Conservation (phyloP, 2,888 invertebrate genomes). For the Drosophila algonquin region DNA sequence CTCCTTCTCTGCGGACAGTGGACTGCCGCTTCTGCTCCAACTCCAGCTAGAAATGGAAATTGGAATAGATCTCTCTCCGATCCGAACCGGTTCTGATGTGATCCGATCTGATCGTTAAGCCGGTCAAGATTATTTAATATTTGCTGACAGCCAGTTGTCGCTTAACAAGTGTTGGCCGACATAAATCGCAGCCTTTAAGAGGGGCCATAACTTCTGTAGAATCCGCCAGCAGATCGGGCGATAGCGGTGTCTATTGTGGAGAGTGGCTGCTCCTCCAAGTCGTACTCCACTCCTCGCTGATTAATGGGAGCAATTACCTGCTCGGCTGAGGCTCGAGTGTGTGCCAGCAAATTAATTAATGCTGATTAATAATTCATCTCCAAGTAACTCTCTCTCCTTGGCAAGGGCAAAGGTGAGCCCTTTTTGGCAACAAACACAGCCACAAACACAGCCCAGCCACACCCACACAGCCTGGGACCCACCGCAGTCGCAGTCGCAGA, state of each 20-base stretch:
- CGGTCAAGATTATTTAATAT: slow-evolving; percentile 38
- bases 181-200: slow-evolving; percentile 35
- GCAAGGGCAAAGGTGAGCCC: background rate
- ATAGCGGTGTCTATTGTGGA: slow-evolving; percentile 5
- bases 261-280: background rate
- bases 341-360: slow-evolving; percentile 47
- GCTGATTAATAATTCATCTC: slow-evolving; percentile 59
- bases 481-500: background rate
- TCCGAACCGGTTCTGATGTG: slow-evolving; percentile 6
- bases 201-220: slow-evolving; percentile 35
- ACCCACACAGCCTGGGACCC: background rate
- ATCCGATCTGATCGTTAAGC: slow-evolving; percentile 22
- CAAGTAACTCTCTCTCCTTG: background rate
- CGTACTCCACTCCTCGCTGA: slow-evolving; percentile 26
- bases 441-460: background rate
- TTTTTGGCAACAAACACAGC: background rate
- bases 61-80: slow-evolving; percentile 21
- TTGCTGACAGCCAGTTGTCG: slow-evolving; percentile 41
- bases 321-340: slow-evolving; percentile 40
- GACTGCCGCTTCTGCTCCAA: background rate
- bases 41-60: slow-evolving; percentile 23
- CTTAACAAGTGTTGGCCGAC: slow-evolving; percentile 42
- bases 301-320: slow-evolving; percentile 53
- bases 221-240: slow-evolving; percentile 22
- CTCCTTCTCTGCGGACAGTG: slow-evolving; percentile 31